Evolutionary conservation across 2,888 invertebrate species (phyloP).

Genomic region (Drosophila macrospina): DNA sequence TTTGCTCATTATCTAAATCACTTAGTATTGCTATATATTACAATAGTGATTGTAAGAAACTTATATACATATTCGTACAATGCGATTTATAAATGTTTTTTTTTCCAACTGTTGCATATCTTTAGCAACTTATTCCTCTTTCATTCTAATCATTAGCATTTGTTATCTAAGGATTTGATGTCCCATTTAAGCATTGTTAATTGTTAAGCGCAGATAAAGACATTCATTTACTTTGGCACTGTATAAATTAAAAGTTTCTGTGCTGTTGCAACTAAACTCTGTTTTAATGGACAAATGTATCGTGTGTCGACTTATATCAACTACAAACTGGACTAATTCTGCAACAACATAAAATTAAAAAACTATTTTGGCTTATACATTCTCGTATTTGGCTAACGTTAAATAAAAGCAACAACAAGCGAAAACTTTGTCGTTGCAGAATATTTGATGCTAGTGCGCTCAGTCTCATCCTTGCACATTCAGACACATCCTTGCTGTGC

Average conservation of each 20-base stretch:
- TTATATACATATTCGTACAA: too few relatives aligned
- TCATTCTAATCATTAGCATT: constrained; percentile 35
- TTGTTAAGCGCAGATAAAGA: constrained; percentile 39
- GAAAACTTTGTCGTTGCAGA: constrained; percentile 36
- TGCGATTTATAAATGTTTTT: too few relatives aligned
- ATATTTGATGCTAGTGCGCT: constrained; percentile 17
- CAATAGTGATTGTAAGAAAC: too few relatives aligned
- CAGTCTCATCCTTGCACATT: constrained; percentile 9
- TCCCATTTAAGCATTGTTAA: constrained; percentile 3
- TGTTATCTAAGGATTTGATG: neutral
- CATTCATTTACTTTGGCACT: constrained; percentile 53
- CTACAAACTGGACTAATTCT: constrained; percentile 48
- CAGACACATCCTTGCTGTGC: constrained; percentile 1
- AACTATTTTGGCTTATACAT: constrained; percentile 27
- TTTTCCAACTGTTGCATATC: too few relatives aligned
- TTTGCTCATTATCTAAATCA: too few relatives aligned
- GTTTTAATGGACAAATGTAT: constrained; percentile 19
- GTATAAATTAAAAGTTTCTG: constrained; percentile 55
- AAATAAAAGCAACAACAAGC: constrained; percentile 21
- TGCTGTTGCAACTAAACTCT: neutral
- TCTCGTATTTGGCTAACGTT: constrained; percentile 14
- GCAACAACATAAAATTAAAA: constrained; percentile 30
- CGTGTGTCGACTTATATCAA: constrained; percentile 12
- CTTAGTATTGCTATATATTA: too few relatives aligned
- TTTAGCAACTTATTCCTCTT: too few relatives aligned